phyloP scores from a whole-genome alignment of 2,113 vertebrate species.

The Phycodurus eques region DNA sequence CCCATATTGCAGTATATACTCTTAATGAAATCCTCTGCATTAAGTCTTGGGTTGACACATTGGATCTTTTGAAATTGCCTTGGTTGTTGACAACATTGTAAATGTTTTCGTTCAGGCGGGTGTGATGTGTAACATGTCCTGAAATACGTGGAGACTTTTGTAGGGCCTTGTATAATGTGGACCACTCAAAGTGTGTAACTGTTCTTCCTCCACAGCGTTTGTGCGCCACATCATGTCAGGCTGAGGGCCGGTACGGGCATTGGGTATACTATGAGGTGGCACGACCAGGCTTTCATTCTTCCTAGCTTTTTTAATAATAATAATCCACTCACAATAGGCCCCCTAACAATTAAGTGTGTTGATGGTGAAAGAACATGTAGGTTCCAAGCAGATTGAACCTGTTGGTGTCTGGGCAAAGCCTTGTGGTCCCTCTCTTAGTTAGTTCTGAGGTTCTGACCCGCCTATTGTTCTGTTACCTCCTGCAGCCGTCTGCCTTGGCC shows the following conservation, averaged over 20 bases:
- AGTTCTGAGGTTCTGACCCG: constrained; percentile 56
- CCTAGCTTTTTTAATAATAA: constrained; percentile 15
- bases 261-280: constrained; percentile 54
- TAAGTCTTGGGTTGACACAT: not conserved
- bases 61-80: not conserved
- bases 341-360: constrained; percentile 28
- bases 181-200: constrained; percentile 54
- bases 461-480: constrained; percentile 44
- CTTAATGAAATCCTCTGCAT: not conserved
- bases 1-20: not conserved
- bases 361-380: constrained; percentile 1
- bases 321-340: constrained; percentile 10
- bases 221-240: constrained; percentile 76
- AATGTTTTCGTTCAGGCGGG: not conserved
- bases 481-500: constrained; percentile 63
- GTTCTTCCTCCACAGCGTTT: constrained; percentile 72
- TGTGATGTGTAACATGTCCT: not conserved
- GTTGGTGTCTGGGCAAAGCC: constrained; percentile 46
- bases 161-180: constrained; percentile 12
- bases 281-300: constrained; percentile 57
- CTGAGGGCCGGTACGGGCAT: constrained; percentile 68
- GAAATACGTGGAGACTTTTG: constrained; percentile 6
- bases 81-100: not conserved
- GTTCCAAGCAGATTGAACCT: constrained; percentile 29
- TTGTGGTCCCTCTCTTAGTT: constrained; percentile 47